Conservation (phyloP, 1,140 invertebrate genomes). For the Argopecten irradians region DNA sequence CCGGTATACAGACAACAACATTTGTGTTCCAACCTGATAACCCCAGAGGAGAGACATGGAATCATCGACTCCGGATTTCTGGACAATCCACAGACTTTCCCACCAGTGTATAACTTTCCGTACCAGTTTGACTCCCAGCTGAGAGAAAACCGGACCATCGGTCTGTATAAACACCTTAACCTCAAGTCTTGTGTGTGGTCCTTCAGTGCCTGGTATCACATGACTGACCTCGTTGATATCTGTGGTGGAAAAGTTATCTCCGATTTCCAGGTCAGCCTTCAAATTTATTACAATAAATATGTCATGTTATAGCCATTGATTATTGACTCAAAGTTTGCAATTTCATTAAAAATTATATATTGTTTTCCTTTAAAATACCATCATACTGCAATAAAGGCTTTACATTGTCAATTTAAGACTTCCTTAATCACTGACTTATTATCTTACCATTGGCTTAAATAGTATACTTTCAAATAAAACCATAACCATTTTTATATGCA, state of each 20-base stretch:
- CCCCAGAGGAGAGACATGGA: conserved; percentile 56
- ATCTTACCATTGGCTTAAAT: too few species aligned
- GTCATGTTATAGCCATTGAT: too few species aligned
- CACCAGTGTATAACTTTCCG: conserved; percentile 63
- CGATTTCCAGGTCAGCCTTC: conserved; percentile 70
- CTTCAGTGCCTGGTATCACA: conserved; percentile 78
- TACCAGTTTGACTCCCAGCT: conserved; percentile 73
- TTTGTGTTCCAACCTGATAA: conserved; percentile 78
- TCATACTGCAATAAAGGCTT: too few species aligned
- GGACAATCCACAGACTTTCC: conserved; percentile 46
- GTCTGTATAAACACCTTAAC: conserved; percentile 78
- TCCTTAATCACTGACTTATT: too few species aligned
- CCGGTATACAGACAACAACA: conserved; percentile 77
- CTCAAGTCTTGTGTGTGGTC: conserved; percentile 78
- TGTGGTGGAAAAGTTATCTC: conserved; percentile 78
- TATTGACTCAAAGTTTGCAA: too few species aligned
- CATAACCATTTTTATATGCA: neutral
- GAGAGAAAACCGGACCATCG: conserved; percentile 71
- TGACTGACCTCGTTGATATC: conserved; percentile 78
- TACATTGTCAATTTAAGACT: too few species aligned
- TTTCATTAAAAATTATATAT: too few species aligned
- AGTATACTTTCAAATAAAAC: too few species aligned
- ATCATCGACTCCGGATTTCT: conserved; percentile 72
- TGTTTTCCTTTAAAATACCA: too few species aligned
- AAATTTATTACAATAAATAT: too few species aligned